These are phyloP conservation scores for Andricus curvator DNA, from an alignment of 2,888 invertebrate species.

Conservation along the genomic window DNA sequence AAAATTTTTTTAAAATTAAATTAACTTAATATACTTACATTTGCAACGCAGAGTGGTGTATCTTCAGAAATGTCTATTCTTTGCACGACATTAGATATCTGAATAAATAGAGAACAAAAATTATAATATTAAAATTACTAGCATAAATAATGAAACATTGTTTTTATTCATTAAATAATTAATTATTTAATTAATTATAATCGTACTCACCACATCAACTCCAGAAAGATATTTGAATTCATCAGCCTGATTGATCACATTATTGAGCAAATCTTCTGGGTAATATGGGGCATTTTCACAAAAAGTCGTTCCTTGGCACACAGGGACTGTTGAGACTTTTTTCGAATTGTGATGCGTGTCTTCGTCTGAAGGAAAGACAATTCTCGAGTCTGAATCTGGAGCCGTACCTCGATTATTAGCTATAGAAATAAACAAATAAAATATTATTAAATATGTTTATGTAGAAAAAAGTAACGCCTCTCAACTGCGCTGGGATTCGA, in stretches of 20 bases:
- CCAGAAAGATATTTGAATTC: slow-evolving; percentile 63
- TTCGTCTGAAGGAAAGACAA: slow-evolving; percentile 65
- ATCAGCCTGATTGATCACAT: slow-evolving; percentile 56
- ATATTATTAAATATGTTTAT: not conserved
- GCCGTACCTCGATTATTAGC: not conserved
- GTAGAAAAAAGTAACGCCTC: too few species aligned
- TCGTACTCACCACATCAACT: slow-evolving; percentile 60
- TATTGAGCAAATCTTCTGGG: slow-evolving; percentile 63
- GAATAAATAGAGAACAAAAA: not conserved
- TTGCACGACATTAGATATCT: slow-evolving; percentile 58
- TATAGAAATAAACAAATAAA: not conserved
- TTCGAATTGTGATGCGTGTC: not conserved
- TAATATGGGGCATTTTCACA: slow-evolving; percentile 65
- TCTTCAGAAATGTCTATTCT: slow-evolving; percentile 58
- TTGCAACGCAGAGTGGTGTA: slow-evolving; percentile 56
- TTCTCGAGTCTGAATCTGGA: slow-evolving; percentile 47
- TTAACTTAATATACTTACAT: slow-evolving; percentile 52
- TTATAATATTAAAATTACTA: not conserved
- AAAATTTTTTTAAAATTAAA: not conserved
- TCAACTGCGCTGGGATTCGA: too few species aligned
- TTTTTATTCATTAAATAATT: not conserved
- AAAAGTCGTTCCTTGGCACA: slow-evolving; percentile 62
- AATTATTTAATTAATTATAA: slow-evolving; percentile 4
- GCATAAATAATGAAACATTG: not conserved
- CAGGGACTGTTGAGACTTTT: slow-evolving; percentile 34